Conservation (phyloP, 2,113 vertebrate genomes). For the Serilophus lunatus region DNA sequence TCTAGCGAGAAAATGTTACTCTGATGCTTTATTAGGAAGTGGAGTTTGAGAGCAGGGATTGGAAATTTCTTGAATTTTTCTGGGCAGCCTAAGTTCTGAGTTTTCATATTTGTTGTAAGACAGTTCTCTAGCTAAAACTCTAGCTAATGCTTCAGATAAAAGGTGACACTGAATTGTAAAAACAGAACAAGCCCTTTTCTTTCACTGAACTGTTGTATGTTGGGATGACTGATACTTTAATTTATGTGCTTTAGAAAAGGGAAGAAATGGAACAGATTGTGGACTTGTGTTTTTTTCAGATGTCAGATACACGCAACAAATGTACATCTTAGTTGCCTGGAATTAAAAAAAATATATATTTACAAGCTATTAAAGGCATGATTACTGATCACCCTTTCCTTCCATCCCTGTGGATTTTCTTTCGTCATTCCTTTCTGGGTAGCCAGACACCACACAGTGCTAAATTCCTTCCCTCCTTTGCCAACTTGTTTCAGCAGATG, state of each 20-base stretch:
- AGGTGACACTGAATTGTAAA: constrained; percentile 12
- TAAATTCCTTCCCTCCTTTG: background rate
- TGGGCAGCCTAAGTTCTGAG: background rate
- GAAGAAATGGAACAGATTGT: constrained; percentile 9
- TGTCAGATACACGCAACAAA: constrained; percentile 43
- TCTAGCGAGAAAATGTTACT: background rate
- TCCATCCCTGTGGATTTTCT: background rate
- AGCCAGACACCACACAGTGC: background rate
- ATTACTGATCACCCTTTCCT: constrained; percentile 28
- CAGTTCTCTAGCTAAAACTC: background rate
- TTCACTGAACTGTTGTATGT: background rate
- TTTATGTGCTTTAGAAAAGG: constrained; percentile 53
- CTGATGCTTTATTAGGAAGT: constrained; percentile 5
- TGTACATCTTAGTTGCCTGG: constrained; percentile 49
- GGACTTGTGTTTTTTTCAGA: constrained; percentile 15
- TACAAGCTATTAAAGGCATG: constrained; percentile 61
- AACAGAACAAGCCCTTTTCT: background rate
- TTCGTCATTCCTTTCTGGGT: background rate
- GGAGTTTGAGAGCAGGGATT: background rate
- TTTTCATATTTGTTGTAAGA: background rate
- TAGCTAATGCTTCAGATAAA: background rate
- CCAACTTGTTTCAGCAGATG: background rate
- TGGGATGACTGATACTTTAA: constrained; percentile 31
- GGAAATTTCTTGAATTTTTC: background rate
- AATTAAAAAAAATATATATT: constrained; percentile 6